These are phyloP conservation scores for Cantharis rufa DNA, from an alignment of 2,888 invertebrate genomes.

Conservation along the genomic window DNA sequence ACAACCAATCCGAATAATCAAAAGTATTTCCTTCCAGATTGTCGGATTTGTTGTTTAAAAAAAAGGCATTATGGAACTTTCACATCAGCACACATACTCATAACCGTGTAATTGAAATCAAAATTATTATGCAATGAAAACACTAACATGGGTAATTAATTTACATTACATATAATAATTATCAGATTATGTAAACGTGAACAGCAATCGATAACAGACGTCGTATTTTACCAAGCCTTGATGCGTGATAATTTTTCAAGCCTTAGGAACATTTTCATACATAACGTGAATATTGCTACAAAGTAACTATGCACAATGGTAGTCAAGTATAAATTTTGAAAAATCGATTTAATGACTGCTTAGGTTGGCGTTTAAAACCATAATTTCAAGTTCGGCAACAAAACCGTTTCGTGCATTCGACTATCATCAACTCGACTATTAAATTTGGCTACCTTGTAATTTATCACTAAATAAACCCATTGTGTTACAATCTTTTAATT, in stretches of 20 bases:
- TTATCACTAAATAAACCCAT: background rate
- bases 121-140: background rate
- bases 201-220: background rate
- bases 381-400: background rate
- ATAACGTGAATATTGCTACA: background rate
- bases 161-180: constrained; percentile 1
- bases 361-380: background rate
- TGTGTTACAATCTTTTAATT: background rate
- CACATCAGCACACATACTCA: background rate
- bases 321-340: background rate
- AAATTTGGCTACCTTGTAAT: background rate
- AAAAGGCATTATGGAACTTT: background rate
- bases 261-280: background rate
- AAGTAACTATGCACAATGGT: background rate
- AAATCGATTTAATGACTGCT: background rate
- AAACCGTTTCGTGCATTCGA: background rate
- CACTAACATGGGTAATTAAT: background rate
- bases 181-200: background rate
- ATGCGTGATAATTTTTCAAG: background rate
- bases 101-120: background rate
- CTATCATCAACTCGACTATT: background rate
- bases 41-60: background rate
- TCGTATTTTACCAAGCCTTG: background rate
- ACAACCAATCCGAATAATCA: background rate
- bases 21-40: background rate